Evolutionary conservation across 92 coral and sea anemone genomes (phyloP).

Genomic region (Phenganax stokvisi): DNA sequence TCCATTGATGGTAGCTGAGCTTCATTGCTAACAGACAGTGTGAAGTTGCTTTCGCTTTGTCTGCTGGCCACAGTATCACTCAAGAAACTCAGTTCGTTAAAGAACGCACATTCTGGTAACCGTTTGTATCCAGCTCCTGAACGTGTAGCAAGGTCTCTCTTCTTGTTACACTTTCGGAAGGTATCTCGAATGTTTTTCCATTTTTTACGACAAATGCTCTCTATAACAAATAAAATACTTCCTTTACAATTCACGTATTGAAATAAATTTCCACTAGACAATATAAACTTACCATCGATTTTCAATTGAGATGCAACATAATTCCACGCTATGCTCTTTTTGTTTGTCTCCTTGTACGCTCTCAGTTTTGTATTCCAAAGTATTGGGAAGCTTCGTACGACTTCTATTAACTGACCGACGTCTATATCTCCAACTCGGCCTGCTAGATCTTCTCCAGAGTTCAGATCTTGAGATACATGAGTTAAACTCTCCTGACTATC

Average conservation of each 20-base stretch:
- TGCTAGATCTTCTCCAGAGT: neutral
- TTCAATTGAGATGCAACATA: neutral
- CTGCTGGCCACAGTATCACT: slow-evolving; percentile 19
- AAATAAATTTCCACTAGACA: neutral
- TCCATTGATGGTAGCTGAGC: slow-evolving; percentile 15
- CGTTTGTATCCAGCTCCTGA: slow-evolving; percentile 25
- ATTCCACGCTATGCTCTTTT: slow-evolving; percentile 10
- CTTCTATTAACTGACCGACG: neutral
- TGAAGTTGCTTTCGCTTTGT: slow-evolving; percentile 25
- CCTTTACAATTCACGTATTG: neutral
- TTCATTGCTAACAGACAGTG: neutral
- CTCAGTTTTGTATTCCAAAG: slow-evolving; percentile 24
- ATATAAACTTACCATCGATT: neutral
- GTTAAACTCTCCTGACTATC: slow-evolving; percentile 3
- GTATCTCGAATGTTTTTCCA: slow-evolving; percentile 12
- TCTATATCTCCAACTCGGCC: slow-evolving; percentile 13
- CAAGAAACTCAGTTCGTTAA: neutral
- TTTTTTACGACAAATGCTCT: slow-evolving; percentile 1
- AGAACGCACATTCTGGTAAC: slow-evolving; percentile 12
- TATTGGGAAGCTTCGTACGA: slow-evolving; percentile 21
- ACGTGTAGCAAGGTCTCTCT: slow-evolving; percentile 15
- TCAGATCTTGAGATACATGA: neutral
- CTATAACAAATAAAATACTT: neutral
- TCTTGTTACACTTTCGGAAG: neutral
- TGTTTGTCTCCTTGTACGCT: slow-evolving; percentile 18